Evolutionary conservation across 2,888 invertebrate genomes (phyloP), one percentile per base, ranked within the genome.

Genomic region (Lycia hirtaria): DNA sequence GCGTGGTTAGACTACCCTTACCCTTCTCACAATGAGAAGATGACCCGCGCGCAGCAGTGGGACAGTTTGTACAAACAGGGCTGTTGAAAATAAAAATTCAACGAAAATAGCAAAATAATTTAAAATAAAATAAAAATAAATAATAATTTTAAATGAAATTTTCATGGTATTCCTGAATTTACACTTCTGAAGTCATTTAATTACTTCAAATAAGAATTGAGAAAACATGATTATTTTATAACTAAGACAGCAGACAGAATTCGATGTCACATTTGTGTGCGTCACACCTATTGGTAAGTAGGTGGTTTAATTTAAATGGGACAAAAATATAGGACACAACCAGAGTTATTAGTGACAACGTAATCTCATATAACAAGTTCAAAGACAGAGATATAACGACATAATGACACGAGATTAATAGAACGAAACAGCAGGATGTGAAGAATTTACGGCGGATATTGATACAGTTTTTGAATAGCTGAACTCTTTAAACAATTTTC

Each of bases 281-380:
- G 37, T 19, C 20, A 32, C 20, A 4, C 20, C 26, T 32, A 9
- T 19, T 14, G 1, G 17, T 19, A 10, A 35, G 15, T 24, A 33
- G 12, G 4, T 37, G 12, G 22, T 28, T 30, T 10, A 19, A 22
- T 40, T 40, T 26, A 40, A 49, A 49, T 49, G 15, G 49, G 22
- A 9, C 49, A 30, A 30, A 30, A 49, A 49, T 49, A 14, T 49
- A 40, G 49, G 30, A 15, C 49, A 40, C 30, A 5, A 26, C 12
- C 33, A 12, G 14, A 24, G 17, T 37, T 14, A 47, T n/a, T 37
- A 4, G 24, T 35, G 22, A 49, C 41, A 14, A 20, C 26, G 32
- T 44, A 30, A 45, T 53, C 53, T 40, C 32, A 28, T 28, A 38
- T 53, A 47, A 17, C 45, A 53, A 53, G 53, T 47, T 53, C 53